Evolutionary conservation across 2,113 vertebrate species (phyloP), one percentile per base, ranked within the genome.

Genomic region (Brachirus orientalis): DNA sequence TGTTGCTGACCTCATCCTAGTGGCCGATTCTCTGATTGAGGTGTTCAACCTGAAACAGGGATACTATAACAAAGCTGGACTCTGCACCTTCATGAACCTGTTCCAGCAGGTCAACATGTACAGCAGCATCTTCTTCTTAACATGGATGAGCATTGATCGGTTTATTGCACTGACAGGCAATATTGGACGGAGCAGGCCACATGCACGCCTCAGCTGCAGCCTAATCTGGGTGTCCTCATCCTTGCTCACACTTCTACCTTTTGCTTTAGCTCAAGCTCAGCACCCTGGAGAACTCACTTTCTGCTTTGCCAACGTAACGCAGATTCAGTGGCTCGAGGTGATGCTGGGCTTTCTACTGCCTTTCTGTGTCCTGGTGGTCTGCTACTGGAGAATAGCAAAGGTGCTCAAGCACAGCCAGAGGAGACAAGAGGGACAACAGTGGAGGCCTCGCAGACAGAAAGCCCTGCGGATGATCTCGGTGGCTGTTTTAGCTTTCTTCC

Each of bases 21-120:
- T 98, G 50, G 95, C 93, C 0, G 96, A 98, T 84, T 98, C 96
- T 1, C 88, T 97, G 53, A 95, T 98, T 0, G 96, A 98, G 85
- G 96, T 98, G 52, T 97, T 97, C 75, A 98, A 98, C 79, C 93
- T 97, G 17, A 94, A 94, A 0, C 91, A 93, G 72, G 94, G 93
- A 44, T 98, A 98, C 75, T 97, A 97, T 0, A 94, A 97, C 73
- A 93, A 93, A 10, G 89, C 95, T 0, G 92, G 90, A 47, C 94
- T 98, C 11, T 98, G 96, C 69, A 96, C 96, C 62, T 97, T 96
- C 78, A 97, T 98, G 96, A 94, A 95, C 0, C 88, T 98, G 46
- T 97, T 97, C 89, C 94, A 98, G 82, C 95, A 98, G 90, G 91
- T 94, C 80, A 97, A 97, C 93, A 96, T 98, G 96, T 98, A 98